These are phyloP conservation scores for Acestrorhynchus altus DNA, from an alignment of 2,797 vertebrate genomes.

Conservation along the genomic window DNA sequence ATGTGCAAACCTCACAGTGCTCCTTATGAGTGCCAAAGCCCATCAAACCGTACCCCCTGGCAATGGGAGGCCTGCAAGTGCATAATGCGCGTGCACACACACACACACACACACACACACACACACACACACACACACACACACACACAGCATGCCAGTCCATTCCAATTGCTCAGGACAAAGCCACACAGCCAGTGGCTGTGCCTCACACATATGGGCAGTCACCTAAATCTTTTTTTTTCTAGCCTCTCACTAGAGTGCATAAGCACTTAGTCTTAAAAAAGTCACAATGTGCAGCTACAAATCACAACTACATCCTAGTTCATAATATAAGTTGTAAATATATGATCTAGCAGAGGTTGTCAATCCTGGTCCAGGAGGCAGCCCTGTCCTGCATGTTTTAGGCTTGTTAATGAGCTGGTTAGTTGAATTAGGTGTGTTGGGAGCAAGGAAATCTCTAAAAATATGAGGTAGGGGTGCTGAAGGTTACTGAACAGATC, in stretches of 20 bases:
- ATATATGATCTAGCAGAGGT: no score
- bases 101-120: neutral
- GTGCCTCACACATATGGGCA: neutral
- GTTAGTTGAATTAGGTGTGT: no score
- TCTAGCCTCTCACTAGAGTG: neutral
- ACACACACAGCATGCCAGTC: neutral
- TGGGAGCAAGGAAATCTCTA: no score
- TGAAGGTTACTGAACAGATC: no score
- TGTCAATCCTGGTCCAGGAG: no score
- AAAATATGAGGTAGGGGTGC: no score
- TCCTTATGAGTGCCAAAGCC: slow-evolving; percentile 1
- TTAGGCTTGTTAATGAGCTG: no score
- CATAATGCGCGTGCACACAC: neutral
- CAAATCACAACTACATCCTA: no score
- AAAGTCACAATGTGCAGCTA: no score
- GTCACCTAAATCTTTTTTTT: neutral
- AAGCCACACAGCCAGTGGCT: slow-evolving; percentile 2
- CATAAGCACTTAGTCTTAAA: neutral
- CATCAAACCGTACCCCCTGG: neutral
- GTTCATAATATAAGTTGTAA: no score
- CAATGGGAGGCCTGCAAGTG: slow-evolving; percentile 1
- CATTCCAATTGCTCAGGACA: neutral
- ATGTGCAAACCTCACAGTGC: neutral
- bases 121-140: slow-evolving; percentile 2
- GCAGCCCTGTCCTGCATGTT: no score